These are phyloP conservation scores for Branchipolynoe longqiensis DNA, from an alignment of 2,888 invertebrate species.

Conservation along the genomic window DNA sequence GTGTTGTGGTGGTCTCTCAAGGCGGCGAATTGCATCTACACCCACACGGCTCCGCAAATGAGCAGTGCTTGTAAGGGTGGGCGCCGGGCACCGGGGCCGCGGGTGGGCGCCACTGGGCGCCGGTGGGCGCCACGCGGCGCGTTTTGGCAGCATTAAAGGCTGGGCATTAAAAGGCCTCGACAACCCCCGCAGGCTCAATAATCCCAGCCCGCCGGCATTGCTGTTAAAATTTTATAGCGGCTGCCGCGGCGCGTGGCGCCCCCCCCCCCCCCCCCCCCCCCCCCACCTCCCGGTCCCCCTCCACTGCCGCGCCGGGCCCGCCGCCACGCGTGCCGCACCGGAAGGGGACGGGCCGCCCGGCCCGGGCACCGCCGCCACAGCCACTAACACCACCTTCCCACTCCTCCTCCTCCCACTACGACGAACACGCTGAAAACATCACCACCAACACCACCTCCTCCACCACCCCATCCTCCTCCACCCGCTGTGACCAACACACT, in stretches of 20 bases:
- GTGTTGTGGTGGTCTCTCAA: too few relatives aligned
- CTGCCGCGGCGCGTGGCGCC: background rate
- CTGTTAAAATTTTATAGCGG: slow-evolving; percentile 50
- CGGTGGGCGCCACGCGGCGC: background rate
- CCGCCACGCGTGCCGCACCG: slow-evolving; percentile 6
- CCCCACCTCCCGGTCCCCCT: too few relatives aligned
- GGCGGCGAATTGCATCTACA: slow-evolving; percentile 24
- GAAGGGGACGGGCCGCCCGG: slow-evolving; percentile 6
- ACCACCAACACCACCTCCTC: too few relatives aligned
- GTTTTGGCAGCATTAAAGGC: slow-evolving; percentile 35
- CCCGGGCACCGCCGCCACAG: background rate
- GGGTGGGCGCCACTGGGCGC: background rate
- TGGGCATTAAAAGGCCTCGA: slow-evolving; percentile 39
- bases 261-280: too few relatives aligned
- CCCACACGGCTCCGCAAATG: slow-evolving; percentile 22
- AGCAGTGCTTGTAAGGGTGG: slow-evolving; percentile 13
- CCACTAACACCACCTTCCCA: too few relatives aligned
- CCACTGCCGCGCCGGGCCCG: background rate
- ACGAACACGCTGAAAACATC: too few relatives aligned
- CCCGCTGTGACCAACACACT: too few relatives aligned
- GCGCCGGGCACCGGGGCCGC: background rate
- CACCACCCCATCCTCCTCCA: too few relatives aligned
- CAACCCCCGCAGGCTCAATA: slow-evolving; percentile 42
- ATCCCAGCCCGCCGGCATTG: slow-evolving; percentile 16
- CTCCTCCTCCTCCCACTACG: too few relatives aligned